phyloP scores from a whole-genome alignment of 2,888 invertebrate species.

The Palloptera scutellata region DNA sequence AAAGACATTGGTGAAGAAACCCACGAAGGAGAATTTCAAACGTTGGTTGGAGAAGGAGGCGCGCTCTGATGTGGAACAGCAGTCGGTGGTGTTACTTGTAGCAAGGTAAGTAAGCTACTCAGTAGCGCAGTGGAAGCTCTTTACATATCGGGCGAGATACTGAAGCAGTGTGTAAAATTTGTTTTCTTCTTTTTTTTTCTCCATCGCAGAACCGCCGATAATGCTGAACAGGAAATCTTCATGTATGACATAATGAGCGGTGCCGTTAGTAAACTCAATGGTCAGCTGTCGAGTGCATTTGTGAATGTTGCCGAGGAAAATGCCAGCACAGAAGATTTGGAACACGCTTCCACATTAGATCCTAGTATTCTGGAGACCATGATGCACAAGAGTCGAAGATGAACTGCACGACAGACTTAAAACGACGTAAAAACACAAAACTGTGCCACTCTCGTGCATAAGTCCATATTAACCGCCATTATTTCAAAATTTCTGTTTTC shows the following conservation, averaged over 20 bases:
- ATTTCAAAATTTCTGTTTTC: constrained; percentile 10
- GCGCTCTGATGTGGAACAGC: constrained; percentile 76
- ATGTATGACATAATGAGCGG: constrained; percentile 84
- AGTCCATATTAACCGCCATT: constrained; percentile 20
- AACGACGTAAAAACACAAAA: neutral
- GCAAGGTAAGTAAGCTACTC: constrained; percentile 72
- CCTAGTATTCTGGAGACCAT: constrained; percentile 57
- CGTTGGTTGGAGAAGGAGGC: constrained; percentile 83
- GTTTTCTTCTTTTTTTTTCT: neutral
- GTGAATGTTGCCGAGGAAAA: constrained; percentile 89
- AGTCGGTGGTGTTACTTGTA: constrained; percentile 83
- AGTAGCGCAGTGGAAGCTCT: neutral
- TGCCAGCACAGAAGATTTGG: constrained; percentile 73
- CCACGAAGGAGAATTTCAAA: constrained; percentile 79
- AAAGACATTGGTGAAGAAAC: constrained; percentile 78
- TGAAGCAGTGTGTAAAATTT: no score
- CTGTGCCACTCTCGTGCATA: constrained; percentile 19
- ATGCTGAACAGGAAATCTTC: constrained; percentile 77
- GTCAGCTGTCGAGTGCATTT: constrained; percentile 84
- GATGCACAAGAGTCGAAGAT: constrained; percentile 56
- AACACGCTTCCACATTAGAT: constrained; percentile 66
- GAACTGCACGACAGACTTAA: constrained; percentile 29
- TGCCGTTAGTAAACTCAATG: constrained; percentile 78
- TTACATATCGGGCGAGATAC: no score
- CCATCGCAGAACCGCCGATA: constrained; percentile 51